Base-by-base conservation (phyloP, 2,797 vertebrate species). In the Thamnophis elegans region DNA sequence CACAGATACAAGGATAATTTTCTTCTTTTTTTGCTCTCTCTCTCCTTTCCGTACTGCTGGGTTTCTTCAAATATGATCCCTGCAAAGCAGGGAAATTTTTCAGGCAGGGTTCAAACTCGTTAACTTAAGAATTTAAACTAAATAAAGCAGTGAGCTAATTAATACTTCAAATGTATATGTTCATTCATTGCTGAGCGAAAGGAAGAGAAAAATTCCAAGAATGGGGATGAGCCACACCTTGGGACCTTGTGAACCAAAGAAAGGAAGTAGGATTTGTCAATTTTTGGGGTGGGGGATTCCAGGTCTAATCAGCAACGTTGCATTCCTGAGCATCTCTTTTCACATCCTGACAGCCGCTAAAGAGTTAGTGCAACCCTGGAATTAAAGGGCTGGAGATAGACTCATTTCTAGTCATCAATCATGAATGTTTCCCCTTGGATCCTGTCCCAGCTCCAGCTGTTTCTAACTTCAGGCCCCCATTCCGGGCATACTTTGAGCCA, bases 91-190 rank as follows among this genome's bases (percentile, higher is more conserved):
- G n/a, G 65, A 8, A 36, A 36, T 36, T 2, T 32, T 73, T 14
- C 65, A 73, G 65, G 0, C 14, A 73, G 14, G 65, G 56, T 86
- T 90, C 87, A 87, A 95, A 94, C 93, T 95, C 51, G 22, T 88
- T 32, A 25, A 11, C 91, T 94, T 93, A 93, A 90, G 62, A 59
- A 85, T 95, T 95, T 90, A 93, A 93, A 94, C 95, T 94, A 85
- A 94, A 65, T 59, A 93, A 91, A 94, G 55, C 93, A 92, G 94
- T 94, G 47, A 94, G 26, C 32, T 97, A 96, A 96, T 95, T 95
- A 94, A 13, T 92, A 36, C 32, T 93, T 36, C 91, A 88, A 73
- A 22, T 36, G 91, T 89, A 89, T 14, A 58, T 95, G 95, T 94
- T 95, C 85, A 94, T 95, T 95, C 93, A 8, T 9, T 92, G 16